Conservation (phyloP, 2,113 vertebrate species). For the Perca schrenkii region DNA sequence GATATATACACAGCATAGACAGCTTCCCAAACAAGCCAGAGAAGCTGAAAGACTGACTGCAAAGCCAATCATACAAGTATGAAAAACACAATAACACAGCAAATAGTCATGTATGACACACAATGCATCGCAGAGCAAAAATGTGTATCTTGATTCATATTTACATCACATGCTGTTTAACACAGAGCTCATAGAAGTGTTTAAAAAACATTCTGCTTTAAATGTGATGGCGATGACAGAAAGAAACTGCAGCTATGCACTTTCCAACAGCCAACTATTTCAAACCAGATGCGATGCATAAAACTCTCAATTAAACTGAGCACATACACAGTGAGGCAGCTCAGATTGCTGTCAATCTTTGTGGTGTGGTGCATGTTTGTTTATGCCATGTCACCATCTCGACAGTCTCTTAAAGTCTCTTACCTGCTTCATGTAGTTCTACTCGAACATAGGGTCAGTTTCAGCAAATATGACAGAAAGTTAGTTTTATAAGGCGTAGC, state of each 20-base stretch:
- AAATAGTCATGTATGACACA: constrained; percentile 3
- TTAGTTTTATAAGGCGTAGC: too few species aligned
- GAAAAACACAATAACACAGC: background rate
- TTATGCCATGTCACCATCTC: background rate
- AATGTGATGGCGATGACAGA: background rate
- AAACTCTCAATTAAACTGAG: background rate
- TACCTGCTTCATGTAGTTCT: too few species aligned
- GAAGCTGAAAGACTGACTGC: background rate
- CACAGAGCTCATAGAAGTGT: background rate
- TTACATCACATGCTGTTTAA: constrained; percentile 1
- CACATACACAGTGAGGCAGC: background rate
- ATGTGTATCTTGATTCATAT: background rate
- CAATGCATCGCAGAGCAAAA: background rate
- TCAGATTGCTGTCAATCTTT: constrained; percentile 1
- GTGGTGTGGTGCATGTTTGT: background rate
- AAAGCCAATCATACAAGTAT: background rate
- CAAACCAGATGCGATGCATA: constrained; percentile 6
- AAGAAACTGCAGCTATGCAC: background rate
- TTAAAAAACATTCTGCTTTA: background rate
- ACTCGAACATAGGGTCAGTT: too few species aligned
- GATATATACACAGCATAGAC: background rate
- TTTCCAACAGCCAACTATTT: constrained; percentile 1
- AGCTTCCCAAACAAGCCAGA: background rate
- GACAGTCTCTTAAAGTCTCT: background rate
- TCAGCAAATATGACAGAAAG: too few species aligned